Conservation (phyloP, 2,888 invertebrate genomes). For the Yponomeuta plumbellus region DNA sequence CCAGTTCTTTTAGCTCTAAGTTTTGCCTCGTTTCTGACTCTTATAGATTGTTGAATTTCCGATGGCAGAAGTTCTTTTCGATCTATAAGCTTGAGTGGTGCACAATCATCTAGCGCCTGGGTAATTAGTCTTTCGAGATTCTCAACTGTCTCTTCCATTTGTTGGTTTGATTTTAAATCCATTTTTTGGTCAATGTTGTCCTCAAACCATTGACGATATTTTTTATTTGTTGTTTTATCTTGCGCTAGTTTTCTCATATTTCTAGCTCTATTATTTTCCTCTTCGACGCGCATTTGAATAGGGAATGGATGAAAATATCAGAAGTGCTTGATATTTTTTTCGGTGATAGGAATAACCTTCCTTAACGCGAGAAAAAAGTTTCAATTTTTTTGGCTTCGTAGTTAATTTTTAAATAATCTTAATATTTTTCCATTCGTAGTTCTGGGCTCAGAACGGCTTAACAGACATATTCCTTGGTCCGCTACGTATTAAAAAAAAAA, state of each 20-base stretch:
- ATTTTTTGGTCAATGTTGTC: background rate
- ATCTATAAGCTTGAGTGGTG: conserved; percentile 9
- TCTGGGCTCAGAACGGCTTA: no score
- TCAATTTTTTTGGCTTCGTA: no score
- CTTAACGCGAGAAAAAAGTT: no score
- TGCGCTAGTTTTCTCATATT: background rate
- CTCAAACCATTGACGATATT: background rate
- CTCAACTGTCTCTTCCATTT: conserved; percentile 8
- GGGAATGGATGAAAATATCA: no score
- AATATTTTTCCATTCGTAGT: no score
- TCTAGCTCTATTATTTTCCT: background rate
- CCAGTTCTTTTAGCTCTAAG: conserved; percentile 9
- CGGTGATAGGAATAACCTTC: no score
- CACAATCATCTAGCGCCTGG: conserved; percentile 8
- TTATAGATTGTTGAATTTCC: conserved; percentile 9
- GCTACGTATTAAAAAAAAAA: no score
- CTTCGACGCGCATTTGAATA: background rate
- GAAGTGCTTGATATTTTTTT: no score
- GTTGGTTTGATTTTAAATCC: conserved; percentile 3
- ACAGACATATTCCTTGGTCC: no score
- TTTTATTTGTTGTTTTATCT: conserved; percentile 6
- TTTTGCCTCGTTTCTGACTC: conserved; percentile 14
- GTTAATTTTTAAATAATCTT: no score
- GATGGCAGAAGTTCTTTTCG: conserved; percentile 8
- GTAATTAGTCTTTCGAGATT: conserved; percentile 10